Conservation (phyloP, 1,140 invertebrate species). For the Drosophila kurseongensis region DNA sequence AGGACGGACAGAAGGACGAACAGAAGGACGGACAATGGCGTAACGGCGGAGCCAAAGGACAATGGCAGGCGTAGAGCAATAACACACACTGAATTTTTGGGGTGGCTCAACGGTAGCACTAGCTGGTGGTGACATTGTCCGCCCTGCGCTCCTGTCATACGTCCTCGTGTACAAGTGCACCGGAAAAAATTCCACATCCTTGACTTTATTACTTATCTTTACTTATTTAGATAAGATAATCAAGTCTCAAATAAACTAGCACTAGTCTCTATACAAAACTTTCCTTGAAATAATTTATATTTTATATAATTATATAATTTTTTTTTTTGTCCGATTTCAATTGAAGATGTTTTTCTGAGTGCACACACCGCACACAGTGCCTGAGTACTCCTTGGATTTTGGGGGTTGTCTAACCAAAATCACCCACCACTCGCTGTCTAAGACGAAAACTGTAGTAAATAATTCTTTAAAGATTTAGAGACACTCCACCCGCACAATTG, state of each 20-base stretch:
- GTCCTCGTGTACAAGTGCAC: constrained; percentile 4
- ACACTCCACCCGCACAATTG: constrained; percentile 71
- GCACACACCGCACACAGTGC: not conserved
- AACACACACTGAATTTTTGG: constrained; percentile 58
- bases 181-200: constrained; percentile 1
- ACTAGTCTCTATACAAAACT: too few species aligned
- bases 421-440: constrained; percentile 39
- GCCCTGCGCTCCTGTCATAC: constrained; percentile 26
- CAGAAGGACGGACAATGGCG: constrained; percentile 2
- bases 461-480: constrained; percentile 83
- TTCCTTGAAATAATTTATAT: too few species aligned
- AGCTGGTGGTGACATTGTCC: constrained; percentile 80
- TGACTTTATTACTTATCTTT: too few species aligned
- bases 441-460: constrained; percentile 75
- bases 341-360: constrained; percentile 2
- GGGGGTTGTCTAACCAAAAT: constrained; percentile 38
- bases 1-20: not conserved
- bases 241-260: too few species aligned
- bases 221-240: too few species aligned
- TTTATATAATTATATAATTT: not conserved
- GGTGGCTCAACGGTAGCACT: constrained; percentile 77
- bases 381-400: constrained; percentile 19
- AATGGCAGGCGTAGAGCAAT: constrained; percentile 73
- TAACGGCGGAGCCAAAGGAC: constrained; percentile 35
- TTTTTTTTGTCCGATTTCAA: too few species aligned